Percentiles rank a stretch among this genome's conserved stretches.
Evolutionary conservation across 1,140 invertebrate genomes (phyloP).

Genomic region (Penaeus japonicus): DNA sequence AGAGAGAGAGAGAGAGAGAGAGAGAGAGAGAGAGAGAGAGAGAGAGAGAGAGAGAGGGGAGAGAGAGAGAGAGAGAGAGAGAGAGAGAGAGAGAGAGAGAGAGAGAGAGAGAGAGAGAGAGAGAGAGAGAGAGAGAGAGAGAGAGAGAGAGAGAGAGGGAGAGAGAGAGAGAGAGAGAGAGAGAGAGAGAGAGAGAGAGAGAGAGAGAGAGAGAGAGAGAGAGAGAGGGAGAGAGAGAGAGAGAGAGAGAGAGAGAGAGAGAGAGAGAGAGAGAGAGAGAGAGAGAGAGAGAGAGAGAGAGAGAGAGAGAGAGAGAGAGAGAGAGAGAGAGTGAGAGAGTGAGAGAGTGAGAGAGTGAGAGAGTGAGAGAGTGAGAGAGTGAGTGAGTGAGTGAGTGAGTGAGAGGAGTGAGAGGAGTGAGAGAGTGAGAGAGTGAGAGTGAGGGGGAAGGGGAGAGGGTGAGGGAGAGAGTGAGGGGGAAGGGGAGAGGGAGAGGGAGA

Average conservation of each 20-base stretch:
- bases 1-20: too few species aligned
- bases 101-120: too few species aligned
- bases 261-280: slow-evolving; percentile 2
- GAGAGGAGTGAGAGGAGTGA: background rate
- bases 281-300: slow-evolving; percentile 9
- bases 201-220: background rate
- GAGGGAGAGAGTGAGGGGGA: background rate
- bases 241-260: slow-evolving; percentile 9
- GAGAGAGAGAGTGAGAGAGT: slow-evolving; percentile 1
- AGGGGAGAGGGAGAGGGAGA: background rate
- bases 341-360: background rate
- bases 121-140: too few species aligned
- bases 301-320: slow-evolving; percentile 9
- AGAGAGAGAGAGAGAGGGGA: too few species aligned
- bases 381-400: background rate
- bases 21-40: too few species aligned
- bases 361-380: background rate
- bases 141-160: too few species aligned
- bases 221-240: slow-evolving; percentile 6
- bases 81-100: too few species aligned
- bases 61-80: too few species aligned
- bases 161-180: too few species aligned
- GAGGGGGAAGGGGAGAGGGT: background rate
- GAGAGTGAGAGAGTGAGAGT: background rate
- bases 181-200: background rate